A percentile compares a stretch with the other conserved stretches of the same genome.
Evolutionary conservation across 2,888 invertebrate genomes (phyloP).

Genomic region (Hirtodrosophila trivittata): DNA sequence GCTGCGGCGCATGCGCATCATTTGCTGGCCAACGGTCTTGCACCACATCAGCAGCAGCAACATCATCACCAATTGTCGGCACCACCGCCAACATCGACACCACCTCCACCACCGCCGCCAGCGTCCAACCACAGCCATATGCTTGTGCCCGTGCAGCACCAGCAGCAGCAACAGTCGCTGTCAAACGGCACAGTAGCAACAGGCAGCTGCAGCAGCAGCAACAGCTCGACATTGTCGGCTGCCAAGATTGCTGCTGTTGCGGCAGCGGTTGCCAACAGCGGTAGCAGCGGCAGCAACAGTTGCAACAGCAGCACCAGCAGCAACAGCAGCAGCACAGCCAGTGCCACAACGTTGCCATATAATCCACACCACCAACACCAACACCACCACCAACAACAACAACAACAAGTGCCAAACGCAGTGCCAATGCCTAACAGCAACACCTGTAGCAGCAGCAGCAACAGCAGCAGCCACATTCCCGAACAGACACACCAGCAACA

Average conservation of each 20-base stretch:
- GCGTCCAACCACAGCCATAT: constrained; percentile 11
- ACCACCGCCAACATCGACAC: constrained; percentile 15
- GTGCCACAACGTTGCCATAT: constrained; percentile 60
- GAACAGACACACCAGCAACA: constrained; percentile 20
- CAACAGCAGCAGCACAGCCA: constrained; percentile 40
- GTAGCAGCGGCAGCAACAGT: constrained; percentile 49
- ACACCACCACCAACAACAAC: constrained; percentile 30
- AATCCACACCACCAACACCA: constrained; percentile 35
- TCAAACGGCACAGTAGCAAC: constrained; percentile 22
- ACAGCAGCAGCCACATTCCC: constrained; percentile 56
- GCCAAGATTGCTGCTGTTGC: constrained; percentile 71
- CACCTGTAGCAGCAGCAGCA: constrained; percentile 53
- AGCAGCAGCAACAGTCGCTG: constrained; percentile 23
- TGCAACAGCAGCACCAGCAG: constrained; percentile 42
- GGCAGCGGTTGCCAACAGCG: constrained; percentile 63
- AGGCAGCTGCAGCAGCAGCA: constrained; percentile 19
- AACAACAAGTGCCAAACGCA: constrained; percentile 70
- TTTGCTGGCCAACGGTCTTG: constrained; percentile 44
- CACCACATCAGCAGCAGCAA: constrained; percentile 42
- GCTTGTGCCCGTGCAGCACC: constrained; percentile 39
- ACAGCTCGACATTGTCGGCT: constrained; percentile 22
- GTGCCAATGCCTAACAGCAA: constrained; percentile 71
- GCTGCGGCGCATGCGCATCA: constrained; percentile 56
- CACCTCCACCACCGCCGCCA: neutral
- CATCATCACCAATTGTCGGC: constrained; percentile 39